Evolutionary conservation across 2,113 vertebrate genomes (phyloP).

Genomic region (Paralichthys olivaceus): DNA sequence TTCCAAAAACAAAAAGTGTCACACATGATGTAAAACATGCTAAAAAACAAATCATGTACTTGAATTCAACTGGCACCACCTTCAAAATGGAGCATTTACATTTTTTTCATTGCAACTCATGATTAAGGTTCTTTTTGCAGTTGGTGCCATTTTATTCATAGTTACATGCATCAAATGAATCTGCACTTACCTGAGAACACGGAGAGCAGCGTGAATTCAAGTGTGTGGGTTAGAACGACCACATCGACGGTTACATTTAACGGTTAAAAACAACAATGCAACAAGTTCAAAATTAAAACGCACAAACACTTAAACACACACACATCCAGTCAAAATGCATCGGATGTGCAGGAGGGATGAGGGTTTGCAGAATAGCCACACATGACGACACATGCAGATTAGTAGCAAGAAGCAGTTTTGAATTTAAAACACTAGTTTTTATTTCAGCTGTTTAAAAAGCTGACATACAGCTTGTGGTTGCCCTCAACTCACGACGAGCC

Average conservation of each 20-base stretch:
- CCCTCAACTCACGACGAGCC: slow-evolving; percentile 11
- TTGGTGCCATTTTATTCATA: slow-evolving; percentile 33
- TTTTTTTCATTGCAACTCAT: no score
- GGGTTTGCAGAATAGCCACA: slow-evolving; percentile 47
- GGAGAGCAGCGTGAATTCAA: background rate
- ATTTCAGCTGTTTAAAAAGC: slow-evolving; percentile 36
- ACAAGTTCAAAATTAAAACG: slow-evolving; percentile 1
- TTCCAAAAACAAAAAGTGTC: slow-evolving; percentile 16
- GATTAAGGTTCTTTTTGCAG: no score
- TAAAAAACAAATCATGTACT: slow-evolving; percentile 13
- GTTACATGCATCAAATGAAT: background rate
- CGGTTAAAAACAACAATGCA: background rate
- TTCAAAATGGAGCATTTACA: background rate
- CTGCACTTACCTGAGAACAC: slow-evolving; percentile 48
- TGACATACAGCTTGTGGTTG: slow-evolving; percentile 83
- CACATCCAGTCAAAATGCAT: slow-evolving; percentile 1
- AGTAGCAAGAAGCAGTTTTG: slow-evolving; percentile 68
- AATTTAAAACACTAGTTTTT: slow-evolving; percentile 14
- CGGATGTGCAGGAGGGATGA: slow-evolving; percentile 15
- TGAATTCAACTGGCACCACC: slow-evolving; percentile 43
- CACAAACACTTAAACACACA: slow-evolving; percentile 5
- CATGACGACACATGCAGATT: slow-evolving; percentile 80
- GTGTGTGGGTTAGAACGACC: slow-evolving; percentile 2
- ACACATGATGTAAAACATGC: slow-evolving; percentile 34
- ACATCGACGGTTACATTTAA: background rate